phyloP scores from a whole-genome alignment of 2,797 vertebrate species.

The Lagothrix lagotricha region DNA sequence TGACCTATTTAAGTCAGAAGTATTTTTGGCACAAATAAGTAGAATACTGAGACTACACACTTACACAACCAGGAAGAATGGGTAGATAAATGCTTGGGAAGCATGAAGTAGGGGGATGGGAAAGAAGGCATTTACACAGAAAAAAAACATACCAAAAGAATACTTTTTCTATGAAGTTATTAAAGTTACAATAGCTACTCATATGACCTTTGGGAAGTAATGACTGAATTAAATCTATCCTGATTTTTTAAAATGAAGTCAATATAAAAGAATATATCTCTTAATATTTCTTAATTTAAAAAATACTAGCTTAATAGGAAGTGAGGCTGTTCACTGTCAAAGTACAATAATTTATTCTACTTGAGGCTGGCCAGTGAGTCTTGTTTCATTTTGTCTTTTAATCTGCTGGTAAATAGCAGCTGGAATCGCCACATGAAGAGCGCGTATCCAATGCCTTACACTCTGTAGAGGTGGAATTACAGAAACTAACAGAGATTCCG shows the following conservation, averaged over 20 bases:
- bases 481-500: constrained; percentile 93
- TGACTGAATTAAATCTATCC: background rate
- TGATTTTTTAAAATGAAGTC: background rate
- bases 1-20: background rate
- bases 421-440: constrained; percentile 97
- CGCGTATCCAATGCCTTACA: constrained; percentile 93
- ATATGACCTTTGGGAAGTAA: background rate
- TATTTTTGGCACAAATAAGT: background rate
- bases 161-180: background rate
- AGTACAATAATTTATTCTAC: background rate
- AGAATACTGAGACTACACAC: background rate
- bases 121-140: background rate
- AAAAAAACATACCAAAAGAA: background rate
- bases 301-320: background rate
- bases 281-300: background rate
- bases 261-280: background rate
- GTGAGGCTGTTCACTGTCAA: background rate
- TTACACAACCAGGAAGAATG: background rate
- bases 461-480: constrained; percentile 92
- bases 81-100: background rate
- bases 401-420: constrained; percentile 87
- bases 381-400: constrained; percentile 23
- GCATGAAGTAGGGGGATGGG: background rate
- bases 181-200: background rate
- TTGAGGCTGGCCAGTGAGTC: constrained; percentile 29